phyloP scores from a whole-genome alignment of 2,888 invertebrate species.

The Melanotus villosus region DNA sequence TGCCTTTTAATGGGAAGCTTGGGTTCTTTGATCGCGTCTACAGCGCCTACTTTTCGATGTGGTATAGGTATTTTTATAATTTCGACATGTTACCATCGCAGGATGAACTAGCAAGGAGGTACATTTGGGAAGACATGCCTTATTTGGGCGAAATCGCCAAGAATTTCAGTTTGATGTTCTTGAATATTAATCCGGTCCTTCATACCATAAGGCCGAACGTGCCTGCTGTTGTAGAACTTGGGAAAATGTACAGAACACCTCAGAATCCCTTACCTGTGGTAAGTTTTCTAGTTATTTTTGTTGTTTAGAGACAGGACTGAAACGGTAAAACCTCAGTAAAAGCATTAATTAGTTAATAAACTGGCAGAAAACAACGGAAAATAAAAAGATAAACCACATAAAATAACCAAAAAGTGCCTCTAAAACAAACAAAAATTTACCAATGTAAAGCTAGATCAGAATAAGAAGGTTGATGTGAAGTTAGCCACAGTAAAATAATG shows the following conservation, averaged over 20 bases:
- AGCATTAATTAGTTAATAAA: too few species aligned
- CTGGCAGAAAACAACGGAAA: too few species aligned
- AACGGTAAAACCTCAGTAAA: too few species aligned
- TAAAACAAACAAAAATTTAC: too few species aligned
- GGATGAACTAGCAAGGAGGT: conserved; percentile 58
- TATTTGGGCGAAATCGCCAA: conserved; percentile 59
- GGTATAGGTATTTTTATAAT: conserved; percentile 52
- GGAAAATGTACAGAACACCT: conserved; percentile 58
- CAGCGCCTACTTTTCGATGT: conserved; percentile 56
- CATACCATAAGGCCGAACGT: conserved; percentile 58
- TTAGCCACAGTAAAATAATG: too few species aligned
- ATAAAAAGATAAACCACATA: too few species aligned
- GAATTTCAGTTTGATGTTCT: conserved; percentile 60
- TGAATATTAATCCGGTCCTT: conserved; percentile 60
- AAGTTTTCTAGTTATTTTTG: conserved; percentile 54
- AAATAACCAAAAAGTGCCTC: too few species aligned
- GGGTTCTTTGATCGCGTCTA: conserved; percentile 65
- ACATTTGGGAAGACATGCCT: conserved; percentile 61
- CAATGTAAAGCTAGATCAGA: too few species aligned
- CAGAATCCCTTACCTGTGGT: conserved; percentile 58
- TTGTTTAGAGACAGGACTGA: too few species aligned
- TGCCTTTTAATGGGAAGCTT: conserved; percentile 62
- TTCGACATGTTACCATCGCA: conserved; percentile 54
- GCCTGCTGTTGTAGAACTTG: conserved; percentile 60
- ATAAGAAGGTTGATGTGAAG: too few species aligned